Conservation (phyloP, 2,888 invertebrate genomes). For the Leptinotarsa peninsularis region DNA sequence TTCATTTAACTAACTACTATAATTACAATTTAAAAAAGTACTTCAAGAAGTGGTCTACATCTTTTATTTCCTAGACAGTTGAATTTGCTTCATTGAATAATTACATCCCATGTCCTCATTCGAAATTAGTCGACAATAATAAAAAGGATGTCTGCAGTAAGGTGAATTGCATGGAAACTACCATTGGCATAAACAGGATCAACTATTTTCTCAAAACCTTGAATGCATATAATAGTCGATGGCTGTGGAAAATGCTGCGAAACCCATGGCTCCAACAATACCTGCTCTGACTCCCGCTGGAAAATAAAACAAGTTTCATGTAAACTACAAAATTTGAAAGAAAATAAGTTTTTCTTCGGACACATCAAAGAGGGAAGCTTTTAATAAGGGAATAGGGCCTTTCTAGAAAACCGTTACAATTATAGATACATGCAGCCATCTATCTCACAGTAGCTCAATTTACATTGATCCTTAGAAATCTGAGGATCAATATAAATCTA, state of each 20-base stretch:
- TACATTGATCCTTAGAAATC: no score
- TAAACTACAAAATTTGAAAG: no score
- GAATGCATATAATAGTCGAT: slow-evolving; percentile 95
- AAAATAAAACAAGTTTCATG: slow-evolving; percentile 60
- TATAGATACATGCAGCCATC: no score
- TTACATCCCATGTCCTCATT: slow-evolving; percentile 6
- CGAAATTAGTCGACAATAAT: neutral
- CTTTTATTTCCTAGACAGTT: slow-evolving; percentile 5
- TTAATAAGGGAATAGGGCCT: no score
- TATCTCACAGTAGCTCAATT: no score
- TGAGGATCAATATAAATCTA: no score
- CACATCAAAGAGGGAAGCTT: no score
- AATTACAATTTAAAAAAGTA: slow-evolving; percentile 8
- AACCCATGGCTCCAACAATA: slow-evolving; percentile 93
- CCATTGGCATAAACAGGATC: neutral
- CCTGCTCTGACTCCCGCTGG: slow-evolving; percentile 94
- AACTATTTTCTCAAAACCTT: slow-evolving; percentile 49
- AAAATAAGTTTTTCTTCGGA: no score
- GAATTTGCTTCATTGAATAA: slow-evolving; percentile 11
- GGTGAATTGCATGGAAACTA: neutral
- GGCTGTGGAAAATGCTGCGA: slow-evolving; percentile 95
- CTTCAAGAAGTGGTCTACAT: neutral
- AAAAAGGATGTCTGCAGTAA: slow-evolving; percentile 2
- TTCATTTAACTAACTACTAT: slow-evolving; percentile 1
- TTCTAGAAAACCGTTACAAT: no score